phyloP scores from a whole-genome alignment of 2,797 vertebrate genomes.

The Lithobates sylvaticus region DNA sequence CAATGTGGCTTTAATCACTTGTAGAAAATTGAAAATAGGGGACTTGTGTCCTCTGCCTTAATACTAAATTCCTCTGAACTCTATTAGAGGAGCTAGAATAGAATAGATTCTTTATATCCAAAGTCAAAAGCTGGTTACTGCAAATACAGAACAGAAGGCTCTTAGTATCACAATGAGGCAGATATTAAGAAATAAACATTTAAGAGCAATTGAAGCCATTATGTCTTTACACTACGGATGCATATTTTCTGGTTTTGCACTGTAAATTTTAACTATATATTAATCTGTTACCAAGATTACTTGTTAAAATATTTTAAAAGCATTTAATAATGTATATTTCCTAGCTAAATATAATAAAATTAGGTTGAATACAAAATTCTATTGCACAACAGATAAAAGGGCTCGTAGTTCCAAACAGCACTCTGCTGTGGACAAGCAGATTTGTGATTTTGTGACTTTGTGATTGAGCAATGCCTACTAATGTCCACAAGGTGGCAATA shows the following conservation, averaged over 20 bases:
- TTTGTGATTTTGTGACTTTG: no score
- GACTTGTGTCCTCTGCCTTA: background rate
- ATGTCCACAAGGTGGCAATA: conserved; percentile 25
- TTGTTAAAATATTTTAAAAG: no score
- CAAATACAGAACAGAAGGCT: background rate
- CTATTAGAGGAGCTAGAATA: background rate
- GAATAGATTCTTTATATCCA: background rate
- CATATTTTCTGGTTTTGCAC: background rate
- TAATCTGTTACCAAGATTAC: no score
- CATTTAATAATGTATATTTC: no score
- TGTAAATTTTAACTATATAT: background rate
- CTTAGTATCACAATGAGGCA: background rate
- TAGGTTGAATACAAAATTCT: background rate
- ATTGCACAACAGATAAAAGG: background rate
- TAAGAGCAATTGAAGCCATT: background rate
- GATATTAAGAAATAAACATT: background rate
- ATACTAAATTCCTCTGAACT: background rate
- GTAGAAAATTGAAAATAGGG: no score
- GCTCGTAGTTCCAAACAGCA: background rate
- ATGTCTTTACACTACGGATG: no score
- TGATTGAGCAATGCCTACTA: background rate
- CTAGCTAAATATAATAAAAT: background rate
- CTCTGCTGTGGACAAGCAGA: no score
- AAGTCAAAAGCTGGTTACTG: background rate
- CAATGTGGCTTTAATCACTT: background rate